Percentiles rank a stretch among this genome's conserved stretches.
phyloP scores from a whole-genome alignment of 1,140 invertebrate species.

The Drosophila carrolli region DNA sequence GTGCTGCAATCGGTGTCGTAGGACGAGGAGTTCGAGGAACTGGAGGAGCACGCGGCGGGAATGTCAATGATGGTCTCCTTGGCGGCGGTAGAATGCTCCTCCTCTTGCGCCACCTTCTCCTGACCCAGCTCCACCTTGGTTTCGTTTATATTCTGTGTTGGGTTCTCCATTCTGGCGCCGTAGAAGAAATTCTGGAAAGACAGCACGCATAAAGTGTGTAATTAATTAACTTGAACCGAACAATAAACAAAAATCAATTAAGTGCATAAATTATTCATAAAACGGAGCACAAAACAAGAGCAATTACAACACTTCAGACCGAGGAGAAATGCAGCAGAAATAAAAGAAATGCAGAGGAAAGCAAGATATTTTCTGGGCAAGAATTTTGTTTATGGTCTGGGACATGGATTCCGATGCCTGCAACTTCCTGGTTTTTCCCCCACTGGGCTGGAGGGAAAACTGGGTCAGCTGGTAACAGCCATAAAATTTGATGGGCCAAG shows the following conservation, averaged over 20 bases:
- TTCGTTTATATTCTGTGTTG: constrained; percentile 57
- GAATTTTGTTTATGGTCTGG: constrained; percentile 61
- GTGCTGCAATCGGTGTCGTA: constrained; percentile 83
- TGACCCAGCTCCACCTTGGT: constrained; percentile 51
- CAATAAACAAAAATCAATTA: constrained; percentile 81
- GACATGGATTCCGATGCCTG: constrained; percentile 42
- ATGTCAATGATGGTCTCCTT: constrained; percentile 79
- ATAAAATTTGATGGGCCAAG: constrained; percentile 65
- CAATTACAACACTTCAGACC: constrained; percentile 26
- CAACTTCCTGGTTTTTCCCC: constrained; percentile 6
- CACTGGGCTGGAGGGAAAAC: constrained; percentile 6
- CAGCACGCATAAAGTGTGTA: constrained; percentile 54
- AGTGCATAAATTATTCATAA: constrained; percentile 82
- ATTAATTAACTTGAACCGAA: constrained; percentile 70
- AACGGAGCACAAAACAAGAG: constrained; percentile 39
- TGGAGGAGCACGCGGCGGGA: constrained; percentile 52
- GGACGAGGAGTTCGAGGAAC: constrained; percentile 54
- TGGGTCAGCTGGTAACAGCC: constrained; percentile 23
- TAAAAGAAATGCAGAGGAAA: constrained; percentile 12
- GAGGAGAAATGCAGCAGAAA: not conserved
- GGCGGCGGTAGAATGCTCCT: constrained; percentile 29
- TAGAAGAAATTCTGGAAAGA: constrained; percentile 46
- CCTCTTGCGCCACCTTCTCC: constrained; percentile 8
- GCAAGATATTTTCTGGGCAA: not conserved
- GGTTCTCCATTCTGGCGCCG: constrained; percentile 51